Evolutionary conservation across 2,797 vertebrate species (phyloP).

Genomic region (Microctenopoma lineatum): DNA sequence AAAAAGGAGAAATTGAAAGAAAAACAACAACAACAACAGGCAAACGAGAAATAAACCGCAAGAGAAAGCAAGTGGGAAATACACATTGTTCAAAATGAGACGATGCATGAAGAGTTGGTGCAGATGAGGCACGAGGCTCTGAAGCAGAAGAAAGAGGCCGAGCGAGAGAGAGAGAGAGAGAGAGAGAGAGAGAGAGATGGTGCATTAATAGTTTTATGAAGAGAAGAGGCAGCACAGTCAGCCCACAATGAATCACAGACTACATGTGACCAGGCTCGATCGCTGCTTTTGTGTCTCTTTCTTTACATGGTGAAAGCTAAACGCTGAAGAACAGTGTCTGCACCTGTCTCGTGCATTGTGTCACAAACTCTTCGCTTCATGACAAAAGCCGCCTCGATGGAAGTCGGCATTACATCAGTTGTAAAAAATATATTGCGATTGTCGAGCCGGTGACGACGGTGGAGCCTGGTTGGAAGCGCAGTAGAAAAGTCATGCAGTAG

Average conservation of each 20-base stretch:
- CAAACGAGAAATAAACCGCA: slow-evolving; percentile 2
- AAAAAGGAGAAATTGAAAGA: slow-evolving; percentile 7
- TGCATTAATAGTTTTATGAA: slow-evolving; percentile 48
- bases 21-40: background rate
- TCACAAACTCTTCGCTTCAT: background rate
- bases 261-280: background rate
- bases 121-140: slow-evolving; percentile 38
- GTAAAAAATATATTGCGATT: slow-evolving; percentile 10
- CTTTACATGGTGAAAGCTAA: slow-evolving; percentile 6
- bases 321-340: background rate
- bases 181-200: slow-evolving; percentile 7
- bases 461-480: slow-evolving; percentile 7
- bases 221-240: slow-evolving; percentile 17
- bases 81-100: slow-evolving; percentile 37
- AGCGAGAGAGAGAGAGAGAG: slow-evolving; percentile 11
- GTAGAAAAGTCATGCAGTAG: slow-evolving; percentile 27
- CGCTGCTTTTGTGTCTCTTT: slow-evolving; percentile 10
- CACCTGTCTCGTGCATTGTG: background rate
- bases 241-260: no score
- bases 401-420: background rate
- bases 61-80: slow-evolving; percentile 18
- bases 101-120: slow-evolving; percentile 21
- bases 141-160: slow-evolving; percentile 34
- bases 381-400: slow-evolving; percentile 1
- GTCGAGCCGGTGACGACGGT: slow-evolving; percentile 1